Conservation (phyloP, 2,113 vertebrate genomes). For the Corythaeola cristata region DNA sequence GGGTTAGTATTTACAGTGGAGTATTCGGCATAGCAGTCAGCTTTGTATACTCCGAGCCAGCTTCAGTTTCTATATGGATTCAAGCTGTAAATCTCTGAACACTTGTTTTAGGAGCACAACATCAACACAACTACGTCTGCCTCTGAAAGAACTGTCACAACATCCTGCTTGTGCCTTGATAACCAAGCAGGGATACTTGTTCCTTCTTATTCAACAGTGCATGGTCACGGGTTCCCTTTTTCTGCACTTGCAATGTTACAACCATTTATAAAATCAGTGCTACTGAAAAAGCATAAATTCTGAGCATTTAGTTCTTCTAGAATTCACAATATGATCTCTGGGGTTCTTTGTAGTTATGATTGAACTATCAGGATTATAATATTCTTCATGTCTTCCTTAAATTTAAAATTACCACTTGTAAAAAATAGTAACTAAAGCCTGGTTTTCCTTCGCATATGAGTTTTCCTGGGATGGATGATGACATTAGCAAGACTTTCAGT, state of each 20-base stretch:
- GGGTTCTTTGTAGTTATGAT: background rate
- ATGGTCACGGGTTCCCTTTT: background rate
- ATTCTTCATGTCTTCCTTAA: background rate
- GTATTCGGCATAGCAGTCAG: background rate
- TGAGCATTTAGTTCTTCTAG: background rate
- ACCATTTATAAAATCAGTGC: background rate
- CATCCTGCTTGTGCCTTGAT: background rate
- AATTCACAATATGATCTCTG: background rate
- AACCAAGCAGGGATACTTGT: background rate
- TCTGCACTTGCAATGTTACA: background rate
- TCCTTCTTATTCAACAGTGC: background rate
- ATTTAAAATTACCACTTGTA: background rate
- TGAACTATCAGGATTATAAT: background rate
- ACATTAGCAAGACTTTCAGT: background rate
- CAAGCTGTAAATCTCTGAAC: background rate
- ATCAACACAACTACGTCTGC: background rate
- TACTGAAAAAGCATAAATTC: background rate
- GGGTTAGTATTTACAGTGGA: background rate
- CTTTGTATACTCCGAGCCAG: background rate
- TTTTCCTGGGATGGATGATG: background rate
- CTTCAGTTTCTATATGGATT: background rate
- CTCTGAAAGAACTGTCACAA: background rate
- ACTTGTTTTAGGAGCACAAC: background rate
- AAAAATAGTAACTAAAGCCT: background rate
- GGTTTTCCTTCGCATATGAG: background rate